Evolutionary conservation across 2,113 vertebrate genomes (phyloP), one percentile per base, ranked within the genome.

Genomic region (Hucho hucho): DNA sequence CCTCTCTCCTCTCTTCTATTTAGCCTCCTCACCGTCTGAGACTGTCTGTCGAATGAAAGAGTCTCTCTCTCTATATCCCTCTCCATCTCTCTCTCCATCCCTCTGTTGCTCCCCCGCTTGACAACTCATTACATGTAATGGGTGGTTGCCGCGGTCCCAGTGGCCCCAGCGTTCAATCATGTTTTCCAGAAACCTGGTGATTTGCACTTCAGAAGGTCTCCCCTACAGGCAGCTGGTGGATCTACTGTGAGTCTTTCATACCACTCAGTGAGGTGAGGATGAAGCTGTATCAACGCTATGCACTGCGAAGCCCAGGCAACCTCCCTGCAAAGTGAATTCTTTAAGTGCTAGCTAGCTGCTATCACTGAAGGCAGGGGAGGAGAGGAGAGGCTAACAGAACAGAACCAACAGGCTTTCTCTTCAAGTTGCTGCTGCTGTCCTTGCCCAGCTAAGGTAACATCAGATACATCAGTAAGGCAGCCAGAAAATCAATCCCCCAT

Each of bases 311-410:
- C 65, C 18, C 2, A n/a, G 5, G 25, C 14, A 53, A 18, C 13
- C 49, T 53, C 74, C 9, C 73, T 71, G 75, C 77, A 82, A 85
- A 83, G 81, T 75, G 76, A 81, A 78, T 81, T 81, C 75, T 79
- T 81, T 66, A 87, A 80, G 75, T 4, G 7, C n/a, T 11, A 63
- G 59, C 11, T 25, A 22, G 20, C 75, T 71, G 49, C 28, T 25
- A 64, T 65, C 25, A 73, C 84, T 73, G 58, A 73, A 32, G 65
- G 73, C 46, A 72, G 70, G 2, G 75, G 49, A 22, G 2, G 25
- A 70, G 37, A 69, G 49, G 37, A 69, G 53, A 81, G 68, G 22
- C 12, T 24, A 49, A 63, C 5, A 53, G 65, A 69, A 29, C 22
- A 53, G 65, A 69, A 29, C 18, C 18, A 20, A 20, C 56, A 70